A percentile compares a stretch with the other conserved stretches of the same genome.
phyloP scores from a whole-genome alignment of 2,113 vertebrate genomes.

The Semicossyphus pulcher region DNA sequence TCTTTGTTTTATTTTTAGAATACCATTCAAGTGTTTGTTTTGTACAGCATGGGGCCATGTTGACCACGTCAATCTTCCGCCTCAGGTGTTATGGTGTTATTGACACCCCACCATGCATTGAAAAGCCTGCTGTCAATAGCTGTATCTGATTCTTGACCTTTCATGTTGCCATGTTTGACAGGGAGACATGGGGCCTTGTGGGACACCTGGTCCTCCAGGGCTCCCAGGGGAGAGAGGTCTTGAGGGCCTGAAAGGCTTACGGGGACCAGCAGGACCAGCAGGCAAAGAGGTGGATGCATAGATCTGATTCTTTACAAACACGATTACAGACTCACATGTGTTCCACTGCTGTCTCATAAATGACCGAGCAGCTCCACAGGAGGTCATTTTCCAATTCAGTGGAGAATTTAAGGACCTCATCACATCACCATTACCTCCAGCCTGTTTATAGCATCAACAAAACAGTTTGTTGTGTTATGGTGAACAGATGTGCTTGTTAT shows the following conservation, averaged over 20 bases:
- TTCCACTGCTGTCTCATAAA: slow-evolving; percentile 19
- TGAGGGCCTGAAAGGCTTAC: slow-evolving; percentile 76
- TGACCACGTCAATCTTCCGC: neutral
- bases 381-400: slow-evolving; percentile 10
- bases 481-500: slow-evolving; percentile 32
- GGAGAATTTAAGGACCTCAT: slow-evolving; percentile 17
- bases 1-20: too few relatives aligned
- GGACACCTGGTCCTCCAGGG: slow-evolving; percentile 79
- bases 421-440: neutral
- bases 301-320: neutral
- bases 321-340: slow-evolving; percentile 1
- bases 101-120: neutral
- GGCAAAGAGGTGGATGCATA: slow-evolving; percentile 84
- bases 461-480: neutral
- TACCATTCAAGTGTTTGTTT: neutral
- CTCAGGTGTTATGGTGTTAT: neutral
- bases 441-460: neutral
- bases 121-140: neutral
- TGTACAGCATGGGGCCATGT: neutral
- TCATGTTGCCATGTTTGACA: slow-evolving; percentile 53
- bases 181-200: slow-evolving; percentile 84
- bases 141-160: neutral
- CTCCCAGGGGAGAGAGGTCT: slow-evolving; percentile 81
- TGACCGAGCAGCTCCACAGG: slow-evolving; percentile 5
- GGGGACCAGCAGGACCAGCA: slow-evolving; percentile 75